Conservation (phyloP, 2,113 vertebrate species). For the Centropristis striata region DNA sequence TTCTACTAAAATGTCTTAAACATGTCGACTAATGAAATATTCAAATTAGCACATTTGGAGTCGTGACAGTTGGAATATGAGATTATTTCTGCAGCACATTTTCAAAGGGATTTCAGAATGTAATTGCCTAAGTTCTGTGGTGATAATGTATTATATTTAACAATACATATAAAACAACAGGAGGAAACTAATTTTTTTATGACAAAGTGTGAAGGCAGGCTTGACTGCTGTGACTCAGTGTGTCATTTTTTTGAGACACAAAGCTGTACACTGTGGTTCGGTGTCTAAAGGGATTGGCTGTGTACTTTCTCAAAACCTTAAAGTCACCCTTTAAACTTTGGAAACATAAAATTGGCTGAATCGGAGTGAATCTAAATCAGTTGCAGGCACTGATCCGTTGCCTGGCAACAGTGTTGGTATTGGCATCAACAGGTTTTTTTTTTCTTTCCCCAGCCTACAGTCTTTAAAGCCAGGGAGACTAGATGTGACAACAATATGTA, state of each 20-base stretch:
- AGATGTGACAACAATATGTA: neutral
- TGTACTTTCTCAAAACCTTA: neutral
- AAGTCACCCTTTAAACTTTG: constrained; percentile 28
- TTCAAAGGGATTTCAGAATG: neutral
- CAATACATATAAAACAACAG: neutral
- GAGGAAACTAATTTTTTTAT: neutral
- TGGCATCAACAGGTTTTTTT: constrained; percentile 51
- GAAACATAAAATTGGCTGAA: constrained; percentile 36
- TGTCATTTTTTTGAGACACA: neutral
- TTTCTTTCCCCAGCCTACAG: neutral
- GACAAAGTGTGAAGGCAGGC: neutral
- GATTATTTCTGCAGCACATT: neutral
- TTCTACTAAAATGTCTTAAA: neutral
- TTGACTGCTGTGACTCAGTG: neutral
- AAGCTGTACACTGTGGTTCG: neutral
- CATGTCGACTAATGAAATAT: neutral
- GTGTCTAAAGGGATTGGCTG: neutral
- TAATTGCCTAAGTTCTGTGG: neutral
- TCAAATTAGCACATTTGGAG: neutral
- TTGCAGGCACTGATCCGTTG: constrained; percentile 54
- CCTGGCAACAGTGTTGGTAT: constrained; percentile 69
- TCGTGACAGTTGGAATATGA: constrained; percentile 4
- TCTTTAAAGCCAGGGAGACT: constrained; percentile 4
- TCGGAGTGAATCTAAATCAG: constrained; percentile 46
- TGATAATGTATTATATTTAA: neutral